A percentile compares a stretch with the other conserved stretches of the same genome.
These are phyloP conservation scores for Stenotaenia linearis DNA, from an alignment of 2,888 invertebrate genomes.

Conservation along the genomic window DNA sequence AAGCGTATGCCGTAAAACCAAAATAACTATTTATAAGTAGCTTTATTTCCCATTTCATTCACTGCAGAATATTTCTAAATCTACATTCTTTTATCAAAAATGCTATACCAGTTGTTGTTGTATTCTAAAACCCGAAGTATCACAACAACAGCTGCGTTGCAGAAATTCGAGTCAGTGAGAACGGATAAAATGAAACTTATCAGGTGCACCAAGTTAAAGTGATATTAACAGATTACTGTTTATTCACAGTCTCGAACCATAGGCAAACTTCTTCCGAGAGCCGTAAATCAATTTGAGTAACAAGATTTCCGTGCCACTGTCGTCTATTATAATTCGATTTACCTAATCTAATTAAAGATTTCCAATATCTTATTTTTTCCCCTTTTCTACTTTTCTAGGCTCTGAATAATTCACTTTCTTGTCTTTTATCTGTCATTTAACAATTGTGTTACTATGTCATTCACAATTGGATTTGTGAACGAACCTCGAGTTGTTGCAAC, in stretches of 20 bases:
- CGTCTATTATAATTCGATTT: background rate
- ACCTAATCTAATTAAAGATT: background rate
- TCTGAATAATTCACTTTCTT: background rate
- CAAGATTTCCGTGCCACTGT: background rate
- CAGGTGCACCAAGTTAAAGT: background rate
- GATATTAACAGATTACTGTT: conserved; percentile 11
- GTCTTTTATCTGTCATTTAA: background rate
- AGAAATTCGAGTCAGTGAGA: background rate
- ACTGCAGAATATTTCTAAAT: too few relatives aligned
- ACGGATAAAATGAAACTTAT: background rate
- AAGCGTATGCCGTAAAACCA: too few relatives aligned
- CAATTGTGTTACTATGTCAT: background rate
- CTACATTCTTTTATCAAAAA: too few relatives aligned
- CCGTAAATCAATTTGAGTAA: background rate
- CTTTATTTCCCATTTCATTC: too few relatives aligned
- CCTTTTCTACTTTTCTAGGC: background rate
- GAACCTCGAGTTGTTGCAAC: background rate
- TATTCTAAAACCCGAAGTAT: background rate
- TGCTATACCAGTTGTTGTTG: too few relatives aligned
- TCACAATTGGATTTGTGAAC: background rate
- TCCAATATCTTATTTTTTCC: background rate
- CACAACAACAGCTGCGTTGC: background rate
- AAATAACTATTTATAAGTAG: too few relatives aligned
- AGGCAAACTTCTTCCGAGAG: background rate
- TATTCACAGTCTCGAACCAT: background rate